Evolutionary conservation across 2,113 vertebrate genomes (phyloP).

Genomic region (Podarcis raffonei): DNA sequence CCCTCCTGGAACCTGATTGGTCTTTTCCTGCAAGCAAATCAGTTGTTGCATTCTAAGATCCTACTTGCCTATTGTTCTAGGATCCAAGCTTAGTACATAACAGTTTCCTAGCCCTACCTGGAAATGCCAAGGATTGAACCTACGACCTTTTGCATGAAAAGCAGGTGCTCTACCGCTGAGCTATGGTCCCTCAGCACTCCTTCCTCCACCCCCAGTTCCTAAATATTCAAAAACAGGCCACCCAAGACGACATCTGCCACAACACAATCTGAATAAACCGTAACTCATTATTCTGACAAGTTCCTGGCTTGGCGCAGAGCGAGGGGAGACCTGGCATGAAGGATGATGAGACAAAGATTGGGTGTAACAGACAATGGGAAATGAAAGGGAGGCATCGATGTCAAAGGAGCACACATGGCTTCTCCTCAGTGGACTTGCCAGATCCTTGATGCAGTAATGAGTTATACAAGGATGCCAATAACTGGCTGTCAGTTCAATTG

Average conservation of each 20-base stretch:
- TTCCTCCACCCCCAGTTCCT: constrained; percentile 39
- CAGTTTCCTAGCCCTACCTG: too few species aligned
- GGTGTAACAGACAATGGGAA: constrained; percentile 45
- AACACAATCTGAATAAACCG: constrained; percentile 52
- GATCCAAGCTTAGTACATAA: too few species aligned
- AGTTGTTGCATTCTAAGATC: too few species aligned
- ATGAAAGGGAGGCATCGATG: constrained; percentile 51
- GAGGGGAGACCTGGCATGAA: constrained; percentile 28
- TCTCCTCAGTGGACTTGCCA: constrained; percentile 56
- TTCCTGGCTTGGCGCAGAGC: constrained; percentile 41
- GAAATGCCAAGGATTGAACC: too few species aligned
- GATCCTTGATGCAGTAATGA: constrained; percentile 62
- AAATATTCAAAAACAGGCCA: constrained; percentile 54
- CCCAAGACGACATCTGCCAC: constrained; percentile 56
- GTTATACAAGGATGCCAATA: constrained; percentile 43
- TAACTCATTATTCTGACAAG: constrained; percentile 65
- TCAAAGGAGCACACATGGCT: constrained; percentile 52
- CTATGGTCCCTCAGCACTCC: neutral
- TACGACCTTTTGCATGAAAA: too few species aligned
- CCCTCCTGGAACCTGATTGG: too few species aligned
- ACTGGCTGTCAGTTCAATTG: constrained; percentile 57
- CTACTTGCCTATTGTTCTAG: too few species aligned
- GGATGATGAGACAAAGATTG: constrained; percentile 53
- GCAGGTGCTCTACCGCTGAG: too few species aligned
- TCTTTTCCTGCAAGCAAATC: too few species aligned